Percentiles rank a stretch among this genome's conserved stretches.
These are phyloP conservation scores for Mastacembelus armatus DNA, from an alignment of 2,797 vertebrate species.

Conservation along the genomic window DNA sequence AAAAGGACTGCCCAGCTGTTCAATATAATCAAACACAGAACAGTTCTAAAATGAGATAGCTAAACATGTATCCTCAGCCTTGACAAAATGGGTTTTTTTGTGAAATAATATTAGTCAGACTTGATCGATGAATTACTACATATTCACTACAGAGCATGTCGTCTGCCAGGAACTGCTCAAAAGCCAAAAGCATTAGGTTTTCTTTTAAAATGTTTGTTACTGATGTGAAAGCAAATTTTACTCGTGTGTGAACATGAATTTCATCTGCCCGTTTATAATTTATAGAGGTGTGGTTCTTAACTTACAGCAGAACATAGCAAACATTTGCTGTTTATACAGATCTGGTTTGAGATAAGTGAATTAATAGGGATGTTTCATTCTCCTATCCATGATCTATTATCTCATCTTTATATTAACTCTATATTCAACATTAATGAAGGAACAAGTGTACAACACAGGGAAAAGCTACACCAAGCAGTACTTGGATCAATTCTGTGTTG, in stretches of 20 bases:
- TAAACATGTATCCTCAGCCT: slow-evolving; percentile 28
- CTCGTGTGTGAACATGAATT: no score
- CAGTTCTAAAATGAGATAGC: slow-evolving; percentile 9
- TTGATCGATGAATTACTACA: slow-evolving; percentile 23
- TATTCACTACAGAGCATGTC: slow-evolving; percentile 19
- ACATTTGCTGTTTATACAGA: not conserved
- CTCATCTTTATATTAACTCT: no score
- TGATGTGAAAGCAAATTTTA: not conserved
- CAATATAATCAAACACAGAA: slow-evolving; percentile 68
- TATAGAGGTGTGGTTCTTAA: not conserved
- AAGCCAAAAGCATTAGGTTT: slow-evolving; percentile 7
- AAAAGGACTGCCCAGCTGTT: slow-evolving; percentile 66
- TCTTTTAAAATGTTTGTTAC: not conserved
- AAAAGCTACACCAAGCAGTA: no score
- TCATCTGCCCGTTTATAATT: not conserved
- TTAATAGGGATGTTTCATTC: not conserved
- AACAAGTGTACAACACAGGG: no score
- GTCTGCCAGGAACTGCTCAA: slow-evolving; percentile 3
- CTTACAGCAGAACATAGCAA: not conserved
- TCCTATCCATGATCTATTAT: no score
- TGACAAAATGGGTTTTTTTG: slow-evolving; percentile 22
- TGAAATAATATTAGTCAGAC: slow-evolving; percentile 31
- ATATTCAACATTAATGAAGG: no score
- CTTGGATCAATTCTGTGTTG: no score
- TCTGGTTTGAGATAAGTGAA: not conserved